Base-by-base conservation (phyloP, 2,797 vertebrate species). In the Microchirus variegatus region DNA sequence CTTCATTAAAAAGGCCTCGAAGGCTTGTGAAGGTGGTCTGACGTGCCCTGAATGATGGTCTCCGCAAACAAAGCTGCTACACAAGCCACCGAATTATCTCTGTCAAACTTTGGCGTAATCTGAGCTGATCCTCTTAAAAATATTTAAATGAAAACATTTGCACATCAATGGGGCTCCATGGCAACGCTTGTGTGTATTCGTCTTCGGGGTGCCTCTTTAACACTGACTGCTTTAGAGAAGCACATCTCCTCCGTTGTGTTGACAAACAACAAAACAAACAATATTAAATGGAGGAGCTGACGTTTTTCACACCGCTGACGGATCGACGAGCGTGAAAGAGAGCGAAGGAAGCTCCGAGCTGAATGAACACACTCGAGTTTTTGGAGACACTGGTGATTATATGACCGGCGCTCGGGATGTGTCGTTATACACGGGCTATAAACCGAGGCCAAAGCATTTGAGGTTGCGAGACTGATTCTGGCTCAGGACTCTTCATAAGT, bases 81-180 rank as follows among this genome's bases (percentile, higher is more conserved):
- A 94, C 92, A 94, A 93, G 92, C 91, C 91, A 89, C 91, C 91
- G 87, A 93, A 93, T 94, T 92, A 94, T 93, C 90, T 92, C 92
- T 93, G 93, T 94, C 92, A 94, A 93, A 94, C 90, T 93, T 94
- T 93, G 90, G 92, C 91, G 92, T 94, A 94, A 94, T 94, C 93
- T 94, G 92, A 92, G 91, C 88, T 93, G 92, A 94, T 94, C 93
- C 93, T 93, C 92, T 93, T 94, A 93, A 93, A 93, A 93, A 93
- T 93, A 93, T 94, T 93, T 92, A 94, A 94, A 94, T 94, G 90
- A 91, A 91, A 68, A 63, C 86, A 94, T 94, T 94, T 90, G 92
- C 93, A 94, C 91, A 94, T 92, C 90, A 94, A 94, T 94, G 83
- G 83, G 92, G 78, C 70, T 57, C 92, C 92, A 92, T 90, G 89